These are phyloP conservation scores for Aphis gossypii DNA, from an alignment of 1,140 invertebrate species.

Conservation along the genomic window DNA sequence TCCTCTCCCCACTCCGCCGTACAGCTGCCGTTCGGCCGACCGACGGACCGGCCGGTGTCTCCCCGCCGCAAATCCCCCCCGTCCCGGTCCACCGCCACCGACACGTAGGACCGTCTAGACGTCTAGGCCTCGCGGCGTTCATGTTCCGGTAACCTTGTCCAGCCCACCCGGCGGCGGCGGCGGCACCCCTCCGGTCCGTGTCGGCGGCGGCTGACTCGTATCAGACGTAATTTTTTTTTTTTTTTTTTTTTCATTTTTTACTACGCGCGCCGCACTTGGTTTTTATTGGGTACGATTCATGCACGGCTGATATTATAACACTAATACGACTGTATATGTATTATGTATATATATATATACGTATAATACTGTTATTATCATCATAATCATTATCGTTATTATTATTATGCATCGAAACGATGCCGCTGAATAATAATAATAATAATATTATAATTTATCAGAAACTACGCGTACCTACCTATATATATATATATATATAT, in stretches of 20 bases:
- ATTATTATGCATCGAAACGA: not conserved
- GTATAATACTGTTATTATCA: no score
- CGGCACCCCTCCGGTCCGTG: constrained; percentile 29
- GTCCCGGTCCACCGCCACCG: constrained; percentile 10
- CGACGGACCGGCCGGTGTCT: constrained; percentile 48
- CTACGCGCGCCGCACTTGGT: constrained; percentile 6
- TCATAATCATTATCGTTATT: not conserved
- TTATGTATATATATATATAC: no score
- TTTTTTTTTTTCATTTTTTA: not conserved
- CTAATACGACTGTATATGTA: no score
- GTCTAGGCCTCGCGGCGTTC: constrained; percentile 58
- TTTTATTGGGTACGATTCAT: not conserved
- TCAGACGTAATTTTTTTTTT: constrained; percentile 31
- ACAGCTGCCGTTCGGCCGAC: not conserved
- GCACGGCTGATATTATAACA: not conserved
- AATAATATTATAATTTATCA: no score
- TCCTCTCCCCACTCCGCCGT: not conserved
- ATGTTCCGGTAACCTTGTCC: constrained; percentile 58
- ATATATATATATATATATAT: no score
- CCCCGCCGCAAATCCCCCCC: constrained; percentile 15
- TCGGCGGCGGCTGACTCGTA: not conserved
- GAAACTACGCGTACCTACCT: no score
- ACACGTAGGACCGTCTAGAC: constrained; percentile 56
- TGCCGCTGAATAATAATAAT: no score
- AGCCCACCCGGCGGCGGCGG: constrained; percentile 53